Base-by-base conservation (phyloP, 2,888 invertebrate species). In the Pyrgus malvae region DNA sequence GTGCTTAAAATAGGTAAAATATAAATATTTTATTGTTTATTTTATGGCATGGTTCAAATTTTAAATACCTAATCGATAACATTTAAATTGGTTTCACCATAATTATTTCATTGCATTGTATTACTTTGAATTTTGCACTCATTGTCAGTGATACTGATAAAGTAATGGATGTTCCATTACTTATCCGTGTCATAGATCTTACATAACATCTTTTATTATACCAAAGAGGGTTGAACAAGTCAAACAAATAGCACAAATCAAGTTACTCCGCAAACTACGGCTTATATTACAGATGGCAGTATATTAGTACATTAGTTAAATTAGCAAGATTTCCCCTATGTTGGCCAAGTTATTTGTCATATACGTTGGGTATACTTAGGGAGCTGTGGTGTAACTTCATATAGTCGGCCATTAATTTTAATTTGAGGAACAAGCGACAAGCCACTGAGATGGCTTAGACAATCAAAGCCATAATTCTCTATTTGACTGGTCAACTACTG, bases 271-370 rank as follows among this genome's bases (percentile, higher is more conserved):
- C 51, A 44, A 53, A 53, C 29, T 45, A 44, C 29, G 37, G 27
- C 37, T 21, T 38, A 44, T 53, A 38, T 45, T 53, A 53, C 29
- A 12, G 29, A 45, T 53, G 44, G 50, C 45, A 59, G 46, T 58
- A 78, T 77, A 75, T 78, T 74, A 78, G 74, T 81, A 83, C 87
- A 89, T 89, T 87, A 88, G 83, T 84, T 80, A 86, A 85, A 89
- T 88, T 84, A 80, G 75, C 74, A 84, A 85, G 83, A 85, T 83
- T 82, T 78, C 80, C 78, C 83, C 83, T 75, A 78, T 80, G 78
- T 80, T 72, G 69, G 66, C 64, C n/a, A 66, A 79, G 81, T 79
- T 83, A 83, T 87, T 83, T 86, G 85, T 87, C 86, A 84, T 80
- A 76, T 74, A 75, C 74, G 74, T 74, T 76, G 76, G 81, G 84